These are phyloP conservation scores for Pomatorhinus ruficollis DNA, from an alignment of 2,113 vertebrate species.

Conservation along the genomic window DNA sequence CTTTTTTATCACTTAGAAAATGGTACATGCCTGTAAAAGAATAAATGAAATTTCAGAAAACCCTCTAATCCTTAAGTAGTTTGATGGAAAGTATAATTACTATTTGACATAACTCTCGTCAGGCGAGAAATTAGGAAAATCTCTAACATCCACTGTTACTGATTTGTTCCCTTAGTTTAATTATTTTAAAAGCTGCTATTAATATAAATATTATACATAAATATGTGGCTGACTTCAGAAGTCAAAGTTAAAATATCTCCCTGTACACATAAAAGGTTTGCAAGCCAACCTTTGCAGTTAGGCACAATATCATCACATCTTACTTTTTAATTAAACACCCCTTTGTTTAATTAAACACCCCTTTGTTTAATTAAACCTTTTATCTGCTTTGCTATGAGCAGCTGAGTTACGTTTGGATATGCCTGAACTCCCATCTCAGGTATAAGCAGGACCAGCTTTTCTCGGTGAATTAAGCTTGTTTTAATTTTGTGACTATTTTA, in stretches of 20 bases:
- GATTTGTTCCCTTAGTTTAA: neutral
- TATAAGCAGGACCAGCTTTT: neutral
- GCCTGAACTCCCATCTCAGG: neutral
- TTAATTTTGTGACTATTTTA: neutral
- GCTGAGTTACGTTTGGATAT: neutral
- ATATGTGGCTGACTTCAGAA: neutral
- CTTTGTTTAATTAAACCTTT: neutral
- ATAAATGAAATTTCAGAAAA: neutral
- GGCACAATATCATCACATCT: neutral
- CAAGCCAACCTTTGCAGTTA: neutral
- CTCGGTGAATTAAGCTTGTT: neutral
- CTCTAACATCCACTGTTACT: neutral
- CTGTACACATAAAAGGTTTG: neutral
- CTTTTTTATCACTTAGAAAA: neutral
- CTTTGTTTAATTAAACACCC: neutral
- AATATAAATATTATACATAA: slow-evolving; percentile 68
- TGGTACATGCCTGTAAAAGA: neutral
- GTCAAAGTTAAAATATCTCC: neutral
- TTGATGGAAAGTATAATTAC: neutral
- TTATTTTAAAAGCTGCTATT: neutral
- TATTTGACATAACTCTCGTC: neutral
- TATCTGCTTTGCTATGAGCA: neutral
- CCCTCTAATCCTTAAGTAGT: neutral
- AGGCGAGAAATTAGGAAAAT: neutral
- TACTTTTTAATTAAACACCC: neutral